phyloP scores from a whole-genome alignment of 1,140 invertebrate species.

The Lasioglossum albipes region DNA sequence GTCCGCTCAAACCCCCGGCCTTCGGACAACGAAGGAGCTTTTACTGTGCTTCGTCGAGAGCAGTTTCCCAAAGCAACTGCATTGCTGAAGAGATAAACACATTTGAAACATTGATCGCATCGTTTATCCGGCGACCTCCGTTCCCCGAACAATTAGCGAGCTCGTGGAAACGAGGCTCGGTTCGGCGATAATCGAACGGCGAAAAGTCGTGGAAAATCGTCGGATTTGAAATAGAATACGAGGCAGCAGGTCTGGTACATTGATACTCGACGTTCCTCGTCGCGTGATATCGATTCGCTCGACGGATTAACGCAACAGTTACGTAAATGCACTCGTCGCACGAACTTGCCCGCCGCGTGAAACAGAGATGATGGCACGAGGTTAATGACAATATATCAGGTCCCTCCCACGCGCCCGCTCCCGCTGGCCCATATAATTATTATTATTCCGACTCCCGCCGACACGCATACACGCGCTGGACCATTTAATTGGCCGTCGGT shows the following conservation, averaged over 20 bases:
- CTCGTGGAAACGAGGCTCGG: too few species aligned
- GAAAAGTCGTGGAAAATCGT: too few species aligned
- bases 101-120: too few species aligned
- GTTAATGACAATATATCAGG: constrained; percentile 65
- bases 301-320: constrained; percentile 27
- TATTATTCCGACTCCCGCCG: constrained; percentile 12
- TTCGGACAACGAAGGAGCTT: too few species aligned
- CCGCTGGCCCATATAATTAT: constrained; percentile 66
- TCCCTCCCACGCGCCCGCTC: constrained; percentile 53
- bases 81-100: too few species aligned
- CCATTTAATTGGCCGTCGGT: constrained; percentile 39
- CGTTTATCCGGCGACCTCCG: too few species aligned
- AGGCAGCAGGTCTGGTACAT: background rate
- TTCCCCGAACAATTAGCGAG: too few species aligned
- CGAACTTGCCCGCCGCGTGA: constrained; percentile 11
- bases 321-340: constrained; percentile 34
- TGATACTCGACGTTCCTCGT: background rate
- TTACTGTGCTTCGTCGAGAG: too few species aligned
- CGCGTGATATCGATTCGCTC: constrained; percentile 33
- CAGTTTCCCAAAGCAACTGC: too few species aligned
- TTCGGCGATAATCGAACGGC: too few species aligned
- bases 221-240: too few species aligned
- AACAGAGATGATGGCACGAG: constrained; percentile 50
- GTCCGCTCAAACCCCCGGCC: too few species aligned
- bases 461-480: background rate